Evolutionary conservation across 2,797 vertebrate genomes (phyloP), one percentile per base, ranked within the genome.

Genomic region (Neosilurus mollespiculum): DNA sequence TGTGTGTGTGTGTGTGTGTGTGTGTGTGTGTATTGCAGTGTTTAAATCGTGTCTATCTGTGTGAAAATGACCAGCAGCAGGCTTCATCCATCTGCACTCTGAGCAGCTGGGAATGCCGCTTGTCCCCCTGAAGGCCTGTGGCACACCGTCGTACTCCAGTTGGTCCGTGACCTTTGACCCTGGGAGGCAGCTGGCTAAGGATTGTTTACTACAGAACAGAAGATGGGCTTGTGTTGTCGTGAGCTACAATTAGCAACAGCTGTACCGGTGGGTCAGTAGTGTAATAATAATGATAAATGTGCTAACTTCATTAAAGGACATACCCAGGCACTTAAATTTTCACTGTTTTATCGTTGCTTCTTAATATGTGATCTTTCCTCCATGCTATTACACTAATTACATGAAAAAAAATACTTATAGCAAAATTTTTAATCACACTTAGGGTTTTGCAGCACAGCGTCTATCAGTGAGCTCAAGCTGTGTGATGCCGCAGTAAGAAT

Each of bases 71-170:
- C 37, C 56, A 71, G 62, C 72, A 82, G 62, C 61, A 82, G 81
- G 62, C 62, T 22, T 82, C 61, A 82, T 5, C 65, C 65, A 43
- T 69, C 15, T 78, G 49, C 70, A 80, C 54, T 66, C 24, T 49
- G 43, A 73, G 79, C 86, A 87, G 81, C 86, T 87, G 86, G 58
- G 86, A 87, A 85, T 82, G 67, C 14, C 56, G 16, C 1, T 12
- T 56, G 61, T 64, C 51, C 51, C 58, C 54, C 37, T 49, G 78
- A 78, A 69, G 75, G 53, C 70, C 72, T 43, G 78, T 2, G 30
- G 43, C 81, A 81, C 51, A 76, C 61, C 54, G 72, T 54, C 37
- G 3, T 54, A 81, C 75, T 26, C 62, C 9, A 64, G 62, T 56
- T 78, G 82, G 49, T 78, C 56, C 64, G 43, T 77, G 51, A 84